Conservation (phyloP, 2,888 invertebrate genomes). For the Chrysomela aeneicollis region DNA sequence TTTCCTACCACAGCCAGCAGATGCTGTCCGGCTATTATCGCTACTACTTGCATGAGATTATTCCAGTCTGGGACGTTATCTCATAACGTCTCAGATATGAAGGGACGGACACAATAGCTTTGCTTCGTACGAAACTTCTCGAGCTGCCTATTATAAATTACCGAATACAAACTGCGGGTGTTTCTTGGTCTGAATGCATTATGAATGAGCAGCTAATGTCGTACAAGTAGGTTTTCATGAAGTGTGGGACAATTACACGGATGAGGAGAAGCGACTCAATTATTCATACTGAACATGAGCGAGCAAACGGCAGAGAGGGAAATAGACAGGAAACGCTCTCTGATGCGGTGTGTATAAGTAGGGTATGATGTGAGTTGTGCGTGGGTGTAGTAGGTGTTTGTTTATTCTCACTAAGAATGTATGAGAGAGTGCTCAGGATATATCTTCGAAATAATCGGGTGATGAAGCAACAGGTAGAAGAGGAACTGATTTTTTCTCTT, state of each 20-base stretch:
- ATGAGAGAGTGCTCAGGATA: too few species aligned
- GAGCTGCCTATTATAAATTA: slow-evolving; percentile 6
- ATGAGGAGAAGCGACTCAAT: slow-evolving; percentile 21
- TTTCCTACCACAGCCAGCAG: too few species aligned
- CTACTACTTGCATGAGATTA: too few species aligned
- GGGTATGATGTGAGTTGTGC: neutral
- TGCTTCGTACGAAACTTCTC: slow-evolving; percentile 1
- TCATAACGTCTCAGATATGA: too few species aligned
- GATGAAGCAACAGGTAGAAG: too few species aligned
- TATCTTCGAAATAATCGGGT: too few species aligned
- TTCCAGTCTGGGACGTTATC: too few species aligned
- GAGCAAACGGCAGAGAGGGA: neutral
- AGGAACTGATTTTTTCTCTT: too few species aligned
- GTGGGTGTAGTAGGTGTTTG: too few species aligned
- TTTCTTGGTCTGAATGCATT: slow-evolving; percentile 21
- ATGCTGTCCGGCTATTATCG: too few species aligned
- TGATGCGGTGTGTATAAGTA: neutral
- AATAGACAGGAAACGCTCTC: neutral
- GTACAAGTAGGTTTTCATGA: slow-evolving; percentile 25
- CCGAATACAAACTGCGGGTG: slow-evolving; percentile 17
- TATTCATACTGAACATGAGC: slow-evolving; percentile 8
- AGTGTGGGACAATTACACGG: slow-evolving; percentile 24
- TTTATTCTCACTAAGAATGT: too few species aligned
- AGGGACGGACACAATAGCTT: too few species aligned
- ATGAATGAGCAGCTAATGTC: slow-evolving; percentile 23